Evolutionary conservation across 1,140 invertebrate species (phyloP).

Genomic region (Sarcophaga peregrina): DNA sequence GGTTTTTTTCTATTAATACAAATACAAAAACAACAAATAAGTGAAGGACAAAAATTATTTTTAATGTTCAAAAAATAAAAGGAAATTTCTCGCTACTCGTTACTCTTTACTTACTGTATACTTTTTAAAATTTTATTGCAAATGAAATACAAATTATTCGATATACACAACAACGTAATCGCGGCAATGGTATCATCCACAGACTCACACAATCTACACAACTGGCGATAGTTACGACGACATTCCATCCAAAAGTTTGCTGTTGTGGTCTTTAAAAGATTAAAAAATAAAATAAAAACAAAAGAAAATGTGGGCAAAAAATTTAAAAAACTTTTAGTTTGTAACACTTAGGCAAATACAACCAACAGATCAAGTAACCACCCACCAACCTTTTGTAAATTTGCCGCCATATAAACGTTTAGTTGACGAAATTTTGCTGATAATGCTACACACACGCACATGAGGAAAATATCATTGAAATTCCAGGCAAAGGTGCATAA

Average conservation of each 20-base stretch:
- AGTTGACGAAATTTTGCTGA: slow-evolving; percentile 71
- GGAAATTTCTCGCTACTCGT: background rate
- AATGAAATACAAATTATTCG: slow-evolving; percentile 79
- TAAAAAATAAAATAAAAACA: slow-evolving; percentile 19
- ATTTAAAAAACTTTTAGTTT: slow-evolving; percentile 17
- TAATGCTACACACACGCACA: slow-evolving; percentile 71
- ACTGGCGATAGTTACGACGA: slow-evolving; percentile 71
- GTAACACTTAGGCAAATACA: background rate
- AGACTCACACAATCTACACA: slow-evolving; percentile 70
- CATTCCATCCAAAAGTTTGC: slow-evolving; percentile 69
- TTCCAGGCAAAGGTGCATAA: slow-evolving; percentile 77
- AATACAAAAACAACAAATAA: background rate
- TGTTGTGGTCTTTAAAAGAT: slow-evolving; percentile 61
- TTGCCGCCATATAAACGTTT: slow-evolving; percentile 68
- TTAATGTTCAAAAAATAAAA: background rate
- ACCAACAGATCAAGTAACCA: too few species aligned
- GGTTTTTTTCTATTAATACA: slow-evolving; percentile 54
- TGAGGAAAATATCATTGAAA: slow-evolving; percentile 75
- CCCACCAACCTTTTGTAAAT: slow-evolving; percentile 1
- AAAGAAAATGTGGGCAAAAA: background rate
- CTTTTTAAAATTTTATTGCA: slow-evolving; percentile 78
- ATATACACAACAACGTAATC: slow-evolving; percentile 75
- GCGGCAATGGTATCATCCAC: slow-evolving; percentile 71
- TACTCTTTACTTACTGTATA: slow-evolving; percentile 69
- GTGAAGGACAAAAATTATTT: background rate